These are phyloP conservation scores for Drosophila tsacasi DNA, from an alignment of 1,140 invertebrate species.

Conservation along the genomic window DNA sequence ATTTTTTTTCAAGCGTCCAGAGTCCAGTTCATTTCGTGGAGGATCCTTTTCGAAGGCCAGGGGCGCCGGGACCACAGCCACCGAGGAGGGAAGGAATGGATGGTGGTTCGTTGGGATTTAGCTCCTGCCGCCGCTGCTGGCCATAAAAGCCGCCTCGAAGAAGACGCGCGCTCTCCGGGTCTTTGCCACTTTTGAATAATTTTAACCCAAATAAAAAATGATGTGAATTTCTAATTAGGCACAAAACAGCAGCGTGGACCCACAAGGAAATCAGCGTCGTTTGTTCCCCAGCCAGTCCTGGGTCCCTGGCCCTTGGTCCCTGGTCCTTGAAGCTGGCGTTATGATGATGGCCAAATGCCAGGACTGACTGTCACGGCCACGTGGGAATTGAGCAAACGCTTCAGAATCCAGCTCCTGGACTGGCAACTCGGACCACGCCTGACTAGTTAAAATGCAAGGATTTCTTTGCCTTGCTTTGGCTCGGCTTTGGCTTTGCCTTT, in stretches of 20 bases:
- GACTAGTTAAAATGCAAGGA: constrained; percentile 83
- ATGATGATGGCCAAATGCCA: constrained; percentile 81
- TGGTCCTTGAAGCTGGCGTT: constrained; percentile 44
- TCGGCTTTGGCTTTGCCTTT: constrained; percentile 5
- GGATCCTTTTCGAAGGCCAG: constrained; percentile 9
- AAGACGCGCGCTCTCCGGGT: constrained; percentile 46
- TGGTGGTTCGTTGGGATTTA: constrained; percentile 33
- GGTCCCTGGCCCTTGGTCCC: constrained; percentile 31
- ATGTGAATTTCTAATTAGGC: constrained; percentile 85
- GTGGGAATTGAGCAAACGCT: constrained; percentile 65
- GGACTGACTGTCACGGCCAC: constrained; percentile 66
- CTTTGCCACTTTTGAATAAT: constrained; percentile 82
- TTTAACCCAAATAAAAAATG: constrained; percentile 85
- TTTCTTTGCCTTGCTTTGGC: constrained; percentile 35
- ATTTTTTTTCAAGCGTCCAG: not conserved
- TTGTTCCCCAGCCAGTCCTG: constrained; percentile 44
- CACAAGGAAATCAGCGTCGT: constrained; percentile 65
- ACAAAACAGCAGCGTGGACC: constrained; percentile 37
- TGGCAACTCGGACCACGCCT: constrained; percentile 56
- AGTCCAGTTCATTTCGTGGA: constrained; percentile 15
- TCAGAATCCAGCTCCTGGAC: constrained; percentile 24
- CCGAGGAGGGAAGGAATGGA: not conserved
- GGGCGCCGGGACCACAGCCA: constrained; percentile 12
- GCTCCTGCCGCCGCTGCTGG: constrained; percentile 34
- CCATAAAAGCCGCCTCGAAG: constrained; percentile 53